A percentile compares a stretch with the other conserved stretches of the same genome.
Conservation (phyloP, 2,113 vertebrate genomes). For the Anthoscopus minutus region DNA sequence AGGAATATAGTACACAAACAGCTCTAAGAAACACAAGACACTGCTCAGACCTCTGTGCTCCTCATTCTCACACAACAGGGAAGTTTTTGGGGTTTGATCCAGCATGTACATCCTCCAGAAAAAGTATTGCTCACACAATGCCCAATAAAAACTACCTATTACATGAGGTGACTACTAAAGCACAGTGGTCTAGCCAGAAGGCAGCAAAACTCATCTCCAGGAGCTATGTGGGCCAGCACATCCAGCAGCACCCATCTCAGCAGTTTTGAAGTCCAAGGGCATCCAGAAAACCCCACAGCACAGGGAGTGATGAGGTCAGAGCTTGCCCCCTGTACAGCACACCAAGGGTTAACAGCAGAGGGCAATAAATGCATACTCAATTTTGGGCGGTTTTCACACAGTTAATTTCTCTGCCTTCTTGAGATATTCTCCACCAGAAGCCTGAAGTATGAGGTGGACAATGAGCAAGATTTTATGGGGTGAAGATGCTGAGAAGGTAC, state of each 20-base stretch:
- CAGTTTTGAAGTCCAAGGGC: not conserved
- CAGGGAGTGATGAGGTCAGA: not conserved
- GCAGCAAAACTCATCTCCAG: not conserved
- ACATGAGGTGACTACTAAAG: not conserved
- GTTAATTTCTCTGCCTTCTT: not conserved
- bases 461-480: not conserved
- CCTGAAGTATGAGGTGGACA: not conserved
- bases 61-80: not conserved
- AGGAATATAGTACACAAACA: not conserved
- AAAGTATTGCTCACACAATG: not conserved
- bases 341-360: not conserved
- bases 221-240: accelerated
- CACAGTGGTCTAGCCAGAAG: accelerated
- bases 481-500: accelerated
- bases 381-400: not conserved
- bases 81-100: not conserved
- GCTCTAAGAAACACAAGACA: not conserved
- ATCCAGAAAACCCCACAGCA: not conserved
- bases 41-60: not conserved
- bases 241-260: not conserved
- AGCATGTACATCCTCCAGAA: not conserved
- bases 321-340: not conserved
- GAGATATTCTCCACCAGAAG: not conserved
- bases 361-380: not conserved
- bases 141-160: not conserved